Evolutionary conservation across 2,797 vertebrate species (phyloP).

Genomic region (Bradypodion pumilum): DNA sequence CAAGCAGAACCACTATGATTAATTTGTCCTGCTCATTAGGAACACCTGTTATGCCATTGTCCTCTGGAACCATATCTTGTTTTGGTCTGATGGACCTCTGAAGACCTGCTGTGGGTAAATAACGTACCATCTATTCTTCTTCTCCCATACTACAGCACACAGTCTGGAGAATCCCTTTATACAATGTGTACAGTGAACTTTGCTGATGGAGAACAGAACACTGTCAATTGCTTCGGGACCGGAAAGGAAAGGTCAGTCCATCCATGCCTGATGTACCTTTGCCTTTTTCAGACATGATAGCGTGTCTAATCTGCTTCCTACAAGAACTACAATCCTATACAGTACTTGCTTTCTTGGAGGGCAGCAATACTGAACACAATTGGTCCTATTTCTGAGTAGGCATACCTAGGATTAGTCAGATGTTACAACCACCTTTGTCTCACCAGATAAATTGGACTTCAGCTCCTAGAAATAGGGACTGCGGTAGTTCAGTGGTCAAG

Average conservation of each 20-base stretch:
- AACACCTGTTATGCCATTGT: conserved; percentile 33
- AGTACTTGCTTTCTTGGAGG: background rate
- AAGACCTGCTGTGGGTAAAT: background rate
- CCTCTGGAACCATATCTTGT: conserved; percentile 17
- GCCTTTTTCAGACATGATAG: background rate
- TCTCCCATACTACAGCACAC: conserved; percentile 33
- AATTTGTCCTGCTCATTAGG: conserved; percentile 13
- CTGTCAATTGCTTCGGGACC: background rate
- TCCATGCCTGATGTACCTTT: background rate
- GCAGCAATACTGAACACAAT: background rate
- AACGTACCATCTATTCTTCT: conserved; percentile 15
- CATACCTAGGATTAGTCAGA: background rate
- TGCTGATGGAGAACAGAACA: background rate
- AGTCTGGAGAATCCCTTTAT: conserved; percentile 29
- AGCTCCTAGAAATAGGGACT: too few species aligned
- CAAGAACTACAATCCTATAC: background rate
- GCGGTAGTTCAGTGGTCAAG: too few species aligned
- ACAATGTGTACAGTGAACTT: background rate
- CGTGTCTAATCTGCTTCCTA: too few species aligned
- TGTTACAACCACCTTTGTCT: background rate
- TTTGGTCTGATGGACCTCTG: background rate
- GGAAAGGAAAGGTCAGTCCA: background rate
- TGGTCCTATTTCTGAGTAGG: too few species aligned
- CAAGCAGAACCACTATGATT: conserved; percentile 30
- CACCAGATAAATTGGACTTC: background rate